A percentile compares a stretch with the other conserved stretches of the same genome.
These are phyloP conservation scores for Drosophila hydei DNA, from an alignment of 1,140 invertebrate genomes.

Conservation along the genomic window DNA sequence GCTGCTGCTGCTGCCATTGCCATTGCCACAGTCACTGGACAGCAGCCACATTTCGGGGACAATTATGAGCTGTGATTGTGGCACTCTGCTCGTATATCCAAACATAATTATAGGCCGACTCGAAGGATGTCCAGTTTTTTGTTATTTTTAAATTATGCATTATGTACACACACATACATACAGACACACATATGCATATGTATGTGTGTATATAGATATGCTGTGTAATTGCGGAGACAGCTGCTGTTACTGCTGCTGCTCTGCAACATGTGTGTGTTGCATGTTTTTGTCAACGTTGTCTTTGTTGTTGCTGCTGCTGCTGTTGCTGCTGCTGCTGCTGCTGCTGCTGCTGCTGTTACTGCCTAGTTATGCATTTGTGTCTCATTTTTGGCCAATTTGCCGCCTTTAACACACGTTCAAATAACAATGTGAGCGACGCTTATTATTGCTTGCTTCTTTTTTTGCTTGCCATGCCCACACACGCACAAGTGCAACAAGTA, in stretches of 20 bases:
- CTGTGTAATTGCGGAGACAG: slow-evolving; percentile 50
- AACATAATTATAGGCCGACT: slow-evolving; percentile 54
- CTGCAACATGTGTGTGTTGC: slow-evolving; percentile 49
- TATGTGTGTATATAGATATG: slow-evolving; percentile 8
- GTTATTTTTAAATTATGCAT: slow-evolving; percentile 66
- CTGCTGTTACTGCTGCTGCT: slow-evolving; percentile 1
- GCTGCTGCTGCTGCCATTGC: neutral
- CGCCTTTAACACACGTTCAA: slow-evolving; percentile 38
- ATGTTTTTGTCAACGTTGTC: slow-evolving; percentile 39
- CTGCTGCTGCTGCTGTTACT: slow-evolving; percentile 12
- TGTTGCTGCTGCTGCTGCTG: slow-evolving; percentile 16
- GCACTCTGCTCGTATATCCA: slow-evolving; percentile 11
- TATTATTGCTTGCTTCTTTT: slow-evolving; percentile 31
- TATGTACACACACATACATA: slow-evolving; percentile 12
- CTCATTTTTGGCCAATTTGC: slow-evolving; percentile 5
- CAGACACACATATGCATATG: neutral
- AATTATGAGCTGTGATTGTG: slow-evolving; percentile 73
- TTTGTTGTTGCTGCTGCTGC: slow-evolving; percentile 7
- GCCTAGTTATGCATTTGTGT: slow-evolving; percentile 27
- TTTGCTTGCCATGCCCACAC: slow-evolving; percentile 31
- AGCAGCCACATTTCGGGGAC: slow-evolving; percentile 57
- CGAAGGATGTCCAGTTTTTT: slow-evolving; percentile 41
- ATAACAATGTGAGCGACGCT: slow-evolving; percentile 16
- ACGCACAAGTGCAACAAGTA: slow-evolving; percentile 51
- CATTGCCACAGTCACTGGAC: slow-evolving; percentile 4